Conservation (phyloP, 2,888 invertebrate genomes). For the Sepioteuthis lessoniana region DNA sequence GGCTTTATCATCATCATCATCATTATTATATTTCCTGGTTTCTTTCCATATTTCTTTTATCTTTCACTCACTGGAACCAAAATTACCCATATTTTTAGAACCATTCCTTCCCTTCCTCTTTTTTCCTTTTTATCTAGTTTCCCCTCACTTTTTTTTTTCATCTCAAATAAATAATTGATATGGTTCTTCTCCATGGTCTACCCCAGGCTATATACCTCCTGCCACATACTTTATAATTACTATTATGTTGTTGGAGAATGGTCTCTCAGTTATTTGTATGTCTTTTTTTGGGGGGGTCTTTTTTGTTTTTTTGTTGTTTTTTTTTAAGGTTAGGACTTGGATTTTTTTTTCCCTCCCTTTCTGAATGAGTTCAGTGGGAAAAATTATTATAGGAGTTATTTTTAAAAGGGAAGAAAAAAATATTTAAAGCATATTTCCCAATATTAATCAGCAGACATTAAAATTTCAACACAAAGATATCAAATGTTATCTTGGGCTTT, state of each 20-base stretch:
- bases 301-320: no score
- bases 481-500: neutral
- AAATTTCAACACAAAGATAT: slow-evolving; percentile 33
- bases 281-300: no score
- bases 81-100: neutral
- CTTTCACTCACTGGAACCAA: neutral
- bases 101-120: neutral
- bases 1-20: no score
- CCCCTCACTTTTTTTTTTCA: neutral
- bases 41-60: slow-evolving; percentile 4
- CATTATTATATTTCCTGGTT: neutral
- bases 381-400: neutral
- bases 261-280: neutral
- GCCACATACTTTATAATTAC: slow-evolving; percentile 10
- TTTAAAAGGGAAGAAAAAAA: neutral
- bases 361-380: neutral
- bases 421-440: neutral
- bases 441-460: slow-evolving; percentile 23
- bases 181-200: neutral
- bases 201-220: neutral
- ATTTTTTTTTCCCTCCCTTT: neutral
- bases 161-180: slow-evolving; percentile 33
- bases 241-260: neutral
- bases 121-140: neutral
- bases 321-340: neutral